phyloP scores from a whole-genome alignment of 2,888 invertebrate genomes.

The Exephanes ischioxanthus region DNA sequence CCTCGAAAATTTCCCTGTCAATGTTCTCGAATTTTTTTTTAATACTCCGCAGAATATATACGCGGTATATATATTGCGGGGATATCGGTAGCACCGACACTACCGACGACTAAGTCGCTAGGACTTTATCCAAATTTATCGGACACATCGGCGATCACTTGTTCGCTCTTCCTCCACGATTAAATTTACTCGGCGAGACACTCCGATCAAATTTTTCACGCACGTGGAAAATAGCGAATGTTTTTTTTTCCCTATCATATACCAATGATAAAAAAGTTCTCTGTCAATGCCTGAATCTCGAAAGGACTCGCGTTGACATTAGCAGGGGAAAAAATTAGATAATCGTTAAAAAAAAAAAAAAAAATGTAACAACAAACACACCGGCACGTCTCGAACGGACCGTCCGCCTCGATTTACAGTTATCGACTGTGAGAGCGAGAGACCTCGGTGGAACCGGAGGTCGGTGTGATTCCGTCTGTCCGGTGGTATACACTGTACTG shows the following conservation, averaged over 20 bases:
- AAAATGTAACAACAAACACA: slow-evolving; percentile 22
- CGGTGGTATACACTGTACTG: slow-evolving; percentile 5
- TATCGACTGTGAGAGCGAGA: slow-evolving; percentile 61
- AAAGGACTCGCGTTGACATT: not conserved
- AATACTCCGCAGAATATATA: not conserved
- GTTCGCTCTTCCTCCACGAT: not conserved
- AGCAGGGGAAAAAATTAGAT: slow-evolving; percentile 1
- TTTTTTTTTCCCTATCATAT: slow-evolving; percentile 14
- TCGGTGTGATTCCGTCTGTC: not conserved
- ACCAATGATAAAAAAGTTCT: slow-evolving; percentile 31
- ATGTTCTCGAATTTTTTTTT: not conserved
- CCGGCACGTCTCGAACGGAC: slow-evolving; percentile 55
- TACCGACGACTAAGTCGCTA: slow-evolving; percentile 57
- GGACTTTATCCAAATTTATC: slow-evolving; percentile 58
- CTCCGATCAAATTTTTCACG: slow-evolving; percentile 33
- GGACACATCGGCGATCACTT: slow-evolving; percentile 36
- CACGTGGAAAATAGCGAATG: slow-evolving; percentile 13
- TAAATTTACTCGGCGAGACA: not conserved
- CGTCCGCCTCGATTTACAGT: slow-evolving; percentile 69
- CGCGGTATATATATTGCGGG: slow-evolving; percentile 8
- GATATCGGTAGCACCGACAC: slow-evolving; percentile 58
- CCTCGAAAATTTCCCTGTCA: not conserved
- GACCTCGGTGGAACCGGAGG: slow-evolving; percentile 41
- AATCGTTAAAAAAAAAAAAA: not conserved
- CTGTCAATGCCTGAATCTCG: not conserved